Conservation (phyloP, 2,797 vertebrate genomes). For the Cossypha polioptera region DNA sequence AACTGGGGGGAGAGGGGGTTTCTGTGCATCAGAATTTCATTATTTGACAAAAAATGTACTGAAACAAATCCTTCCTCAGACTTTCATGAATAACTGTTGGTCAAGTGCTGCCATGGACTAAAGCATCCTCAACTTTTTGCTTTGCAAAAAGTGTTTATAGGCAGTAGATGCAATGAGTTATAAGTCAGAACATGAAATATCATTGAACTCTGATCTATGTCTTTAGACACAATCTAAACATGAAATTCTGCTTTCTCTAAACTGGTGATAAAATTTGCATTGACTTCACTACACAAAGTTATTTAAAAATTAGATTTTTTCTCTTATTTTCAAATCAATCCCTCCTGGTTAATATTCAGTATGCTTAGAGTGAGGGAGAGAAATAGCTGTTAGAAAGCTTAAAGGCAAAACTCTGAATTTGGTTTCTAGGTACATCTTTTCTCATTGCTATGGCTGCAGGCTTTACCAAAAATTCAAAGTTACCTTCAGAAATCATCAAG, state of each 20-base stretch:
- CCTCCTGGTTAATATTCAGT: not conserved
- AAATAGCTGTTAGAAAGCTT: not conserved
- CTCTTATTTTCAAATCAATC: not conserved
- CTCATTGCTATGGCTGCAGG: not conserved
- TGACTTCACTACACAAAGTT: not conserved
- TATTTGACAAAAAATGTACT: not conserved
- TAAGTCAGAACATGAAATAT: not conserved
- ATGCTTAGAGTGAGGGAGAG: not conserved
- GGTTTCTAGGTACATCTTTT: not conserved
- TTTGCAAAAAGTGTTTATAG: not conserved
- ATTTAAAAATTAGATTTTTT: not conserved
- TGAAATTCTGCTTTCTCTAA: not conserved
- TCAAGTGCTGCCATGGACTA: not conserved
- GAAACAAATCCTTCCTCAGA: not conserved
- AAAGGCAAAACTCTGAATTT: not conserved
- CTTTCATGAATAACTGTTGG: not conserved
- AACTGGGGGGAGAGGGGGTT: rapidly evolving
- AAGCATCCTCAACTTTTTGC: not conserved
- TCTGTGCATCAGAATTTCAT: not conserved
- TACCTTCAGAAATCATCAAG: not conserved
- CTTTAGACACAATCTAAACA: not conserved
- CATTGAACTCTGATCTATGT: not conserved
- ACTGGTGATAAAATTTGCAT: rapidly evolving
- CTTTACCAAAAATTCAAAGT: not conserved
- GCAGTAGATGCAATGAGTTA: not conserved